These are phyloP conservation scores for Lepisosteus oculatus DNA, from an alignment of 2,113 vertebrate species.

Conservation along the genomic window DNA sequence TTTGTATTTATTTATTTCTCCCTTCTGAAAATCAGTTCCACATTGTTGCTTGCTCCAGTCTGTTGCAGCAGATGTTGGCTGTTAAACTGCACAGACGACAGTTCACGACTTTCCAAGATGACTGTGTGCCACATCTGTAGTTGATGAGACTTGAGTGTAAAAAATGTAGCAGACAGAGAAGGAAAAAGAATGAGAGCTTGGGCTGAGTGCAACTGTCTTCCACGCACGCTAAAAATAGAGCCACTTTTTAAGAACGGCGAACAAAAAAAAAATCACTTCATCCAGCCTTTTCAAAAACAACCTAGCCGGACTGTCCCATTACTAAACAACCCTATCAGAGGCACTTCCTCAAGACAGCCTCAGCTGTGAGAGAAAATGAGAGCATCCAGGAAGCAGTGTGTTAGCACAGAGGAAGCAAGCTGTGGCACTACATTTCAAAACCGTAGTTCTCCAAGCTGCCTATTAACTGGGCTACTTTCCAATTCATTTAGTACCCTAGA, in stretches of 20 bases:
- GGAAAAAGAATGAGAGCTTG: constrained; percentile 38
- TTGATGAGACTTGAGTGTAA: constrained; percentile 58
- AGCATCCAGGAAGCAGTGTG: constrained; percentile 50
- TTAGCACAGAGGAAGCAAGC: constrained; percentile 49
- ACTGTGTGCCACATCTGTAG: constrained; percentile 76
- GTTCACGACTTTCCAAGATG: constrained; percentile 75
- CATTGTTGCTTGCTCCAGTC: constrained; percentile 62
- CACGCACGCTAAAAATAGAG: constrained; percentile 66
- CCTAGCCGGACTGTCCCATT: constrained; percentile 50
- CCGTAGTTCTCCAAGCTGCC: constrained; percentile 60
- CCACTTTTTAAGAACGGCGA: constrained; percentile 33
- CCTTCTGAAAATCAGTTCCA: constrained; percentile 49
- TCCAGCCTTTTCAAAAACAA: constrained; percentile 40
- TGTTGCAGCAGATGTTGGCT: constrained; percentile 77
- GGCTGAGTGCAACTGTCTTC: constrained; percentile 58
- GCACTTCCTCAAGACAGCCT: constrained; percentile 39
- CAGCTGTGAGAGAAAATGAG: constrained; percentile 28
- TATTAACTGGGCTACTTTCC: constrained; percentile 73
- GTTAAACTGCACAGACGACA: constrained; percentile 73
- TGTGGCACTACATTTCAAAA: constrained; percentile 50
- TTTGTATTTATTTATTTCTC: constrained; percentile 50
- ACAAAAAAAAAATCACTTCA: constrained; percentile 29
- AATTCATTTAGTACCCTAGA: constrained; percentile 78
- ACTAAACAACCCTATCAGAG: constrained; percentile 46
- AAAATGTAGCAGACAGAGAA: constrained; percentile 62